Evolutionary conservation across 1,140 invertebrate species (phyloP).

Genomic region (Bombus confusus): DNA sequence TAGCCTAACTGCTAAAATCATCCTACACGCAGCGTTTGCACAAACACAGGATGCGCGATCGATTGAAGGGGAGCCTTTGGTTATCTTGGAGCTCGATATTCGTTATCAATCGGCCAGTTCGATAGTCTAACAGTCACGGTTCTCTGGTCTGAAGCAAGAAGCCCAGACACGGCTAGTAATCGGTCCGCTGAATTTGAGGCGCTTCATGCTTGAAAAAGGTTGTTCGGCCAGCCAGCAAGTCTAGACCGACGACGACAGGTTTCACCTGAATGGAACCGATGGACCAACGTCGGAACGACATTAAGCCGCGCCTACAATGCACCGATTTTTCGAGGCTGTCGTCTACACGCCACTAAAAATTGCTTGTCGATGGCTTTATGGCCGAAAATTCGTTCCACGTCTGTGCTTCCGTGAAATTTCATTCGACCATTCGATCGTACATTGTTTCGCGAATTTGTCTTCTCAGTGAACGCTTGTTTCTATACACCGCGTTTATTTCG

Average conservation of each 20-base stretch:
- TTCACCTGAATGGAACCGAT: constrained; percentile 43
- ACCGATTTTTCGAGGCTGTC: constrained; percentile 25
- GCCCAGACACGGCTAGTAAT: constrained; percentile 2
- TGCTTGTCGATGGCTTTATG: not conserved
- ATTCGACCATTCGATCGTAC: too few relatives aligned
- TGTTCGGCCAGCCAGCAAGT: constrained; percentile 49
- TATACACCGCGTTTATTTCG: not conserved
- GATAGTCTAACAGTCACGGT: too few relatives aligned
- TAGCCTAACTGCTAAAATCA: too few relatives aligned
- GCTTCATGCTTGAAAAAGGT: constrained; percentile 45
- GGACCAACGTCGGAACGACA: constrained; percentile 15
- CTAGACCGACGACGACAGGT: constrained; percentile 52
- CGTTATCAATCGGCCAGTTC: not conserved
- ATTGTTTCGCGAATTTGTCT: too few relatives aligned
- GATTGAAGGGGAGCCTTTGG: not conserved
- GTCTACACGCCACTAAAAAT: not conserved
- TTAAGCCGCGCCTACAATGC: constrained; percentile 25
- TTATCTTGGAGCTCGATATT: not conserved
- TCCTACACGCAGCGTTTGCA: too few relatives aligned
- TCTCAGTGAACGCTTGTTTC: not conserved
- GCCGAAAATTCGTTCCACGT: not conserved
- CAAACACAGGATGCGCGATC: not conserved
- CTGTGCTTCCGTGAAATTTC: not conserved
- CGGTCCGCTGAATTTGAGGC: constrained; percentile 42
- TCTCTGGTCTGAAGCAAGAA: not conserved